Evolutionary conservation across 1,140 invertebrate genomes (phyloP).

Genomic region (Listronotus bonariensis): DNA sequence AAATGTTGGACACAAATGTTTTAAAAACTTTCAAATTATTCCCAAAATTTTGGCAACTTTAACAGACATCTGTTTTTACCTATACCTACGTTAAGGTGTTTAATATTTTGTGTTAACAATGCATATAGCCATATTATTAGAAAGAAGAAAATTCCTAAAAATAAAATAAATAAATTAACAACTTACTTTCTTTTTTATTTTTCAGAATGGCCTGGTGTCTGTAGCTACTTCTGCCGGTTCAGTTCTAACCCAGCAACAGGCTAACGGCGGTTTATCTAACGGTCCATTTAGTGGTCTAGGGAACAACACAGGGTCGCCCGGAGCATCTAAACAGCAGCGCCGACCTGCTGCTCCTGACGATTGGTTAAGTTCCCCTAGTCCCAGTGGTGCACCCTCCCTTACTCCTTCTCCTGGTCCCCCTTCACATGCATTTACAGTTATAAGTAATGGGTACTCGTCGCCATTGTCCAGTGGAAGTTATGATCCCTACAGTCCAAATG

Average conservation of each 20-base stretch:
- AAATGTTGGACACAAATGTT: too few relatives aligned
- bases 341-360: slow-evolving; percentile 57
- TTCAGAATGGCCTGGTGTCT: slow-evolving; percentile 36
- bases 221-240: slow-evolving; percentile 26
- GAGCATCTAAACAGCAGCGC: slow-evolving; percentile 25
- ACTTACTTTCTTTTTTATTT: too few relatives aligned
- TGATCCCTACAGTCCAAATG: slow-evolving; percentile 84
- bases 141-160: too few relatives aligned
- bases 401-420: slow-evolving; percentile 65
- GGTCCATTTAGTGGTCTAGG: slow-evolving; percentile 44
- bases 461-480: slow-evolving; percentile 82
- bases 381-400: slow-evolving; percentile 63
- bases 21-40: too few relatives aligned
- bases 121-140: too few relatives aligned
- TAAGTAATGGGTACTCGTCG: slow-evolving; percentile 80
- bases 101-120: too few relatives aligned
- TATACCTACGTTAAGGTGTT: too few relatives aligned
- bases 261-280: slow-evolving; percentile 34
- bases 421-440: slow-evolving; percentile 61
- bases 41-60: too few relatives aligned
- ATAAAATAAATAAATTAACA: too few relatives aligned
- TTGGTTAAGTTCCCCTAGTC: slow-evolving; percentile 66
- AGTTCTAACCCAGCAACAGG: slow-evolving; percentile 17
- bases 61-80: too few relatives aligned
- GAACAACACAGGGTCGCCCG: slow-evolving; percentile 28